Evolutionary conservation across 2,888 invertebrate genomes (phyloP).

Genomic region (Aspidiotus destructor): DNA sequence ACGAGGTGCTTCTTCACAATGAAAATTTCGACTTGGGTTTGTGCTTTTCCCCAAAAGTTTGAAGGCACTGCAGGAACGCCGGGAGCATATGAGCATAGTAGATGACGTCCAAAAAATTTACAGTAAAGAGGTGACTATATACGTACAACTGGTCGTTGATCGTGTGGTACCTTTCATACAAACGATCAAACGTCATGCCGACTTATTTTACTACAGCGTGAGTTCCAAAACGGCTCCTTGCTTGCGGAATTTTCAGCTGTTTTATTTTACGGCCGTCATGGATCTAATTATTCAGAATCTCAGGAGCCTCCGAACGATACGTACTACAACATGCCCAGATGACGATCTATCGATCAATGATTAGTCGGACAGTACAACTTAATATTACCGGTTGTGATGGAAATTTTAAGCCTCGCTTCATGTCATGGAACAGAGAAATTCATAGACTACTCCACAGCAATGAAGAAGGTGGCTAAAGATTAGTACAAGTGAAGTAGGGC

Average conservation of each 20-base stretch:
- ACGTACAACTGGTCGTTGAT: too few relatives aligned
- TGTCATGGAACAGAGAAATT: background rate
- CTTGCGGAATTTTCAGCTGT: background rate
- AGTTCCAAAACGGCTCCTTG: background rate
- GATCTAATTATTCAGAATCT: background rate
- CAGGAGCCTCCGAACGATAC: background rate
- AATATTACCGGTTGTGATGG: background rate
- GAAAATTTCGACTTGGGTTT: too few relatives aligned
- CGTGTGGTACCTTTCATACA: too few relatives aligned
- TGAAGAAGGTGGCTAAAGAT: slow-evolving; percentile 2
- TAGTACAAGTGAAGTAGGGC: too few relatives aligned
- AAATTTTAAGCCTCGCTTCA: background rate
- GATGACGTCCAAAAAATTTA: too few relatives aligned
- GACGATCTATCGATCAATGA: too few relatives aligned
- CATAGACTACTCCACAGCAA: background rate
- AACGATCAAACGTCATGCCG: background rate
- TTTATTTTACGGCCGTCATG: background rate
- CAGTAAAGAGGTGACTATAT: too few relatives aligned
- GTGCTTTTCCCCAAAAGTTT: background rate
- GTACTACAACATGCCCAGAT: background rate
- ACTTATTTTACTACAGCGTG: background rate
- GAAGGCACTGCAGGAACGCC: slow-evolving; percentile 3
- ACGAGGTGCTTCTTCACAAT: too few relatives aligned
- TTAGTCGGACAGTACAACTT: background rate
- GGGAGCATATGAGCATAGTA: slow-evolving; percentile 2